Conservation (phyloP, 2,113 vertebrate species). For the Butorides virescens region DNA sequence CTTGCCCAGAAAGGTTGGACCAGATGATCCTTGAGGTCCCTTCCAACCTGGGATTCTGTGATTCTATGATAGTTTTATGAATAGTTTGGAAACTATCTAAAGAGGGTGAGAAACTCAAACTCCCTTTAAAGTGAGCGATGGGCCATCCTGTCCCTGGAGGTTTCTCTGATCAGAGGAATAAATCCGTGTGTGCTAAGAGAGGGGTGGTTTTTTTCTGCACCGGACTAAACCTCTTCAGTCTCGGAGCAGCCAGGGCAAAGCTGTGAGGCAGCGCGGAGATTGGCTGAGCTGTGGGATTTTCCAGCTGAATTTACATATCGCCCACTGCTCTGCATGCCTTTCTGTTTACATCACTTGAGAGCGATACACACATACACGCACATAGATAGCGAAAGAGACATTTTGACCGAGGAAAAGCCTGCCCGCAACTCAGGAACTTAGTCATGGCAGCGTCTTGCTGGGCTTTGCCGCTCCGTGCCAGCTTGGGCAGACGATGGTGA, state of each 20-base stretch:
- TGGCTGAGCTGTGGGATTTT: constrained; percentile 69
- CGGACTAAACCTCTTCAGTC: background rate
- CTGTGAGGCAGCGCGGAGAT: background rate
- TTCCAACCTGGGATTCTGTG: too few relatives aligned
- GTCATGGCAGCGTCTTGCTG: background rate
- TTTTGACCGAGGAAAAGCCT: background rate
- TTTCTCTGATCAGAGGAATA: too few relatives aligned
- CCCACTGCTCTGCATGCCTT: constrained; percentile 74
- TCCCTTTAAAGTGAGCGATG: fast-evolving
- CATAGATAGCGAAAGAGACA: background rate
- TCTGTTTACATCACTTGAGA: constrained; percentile 75
- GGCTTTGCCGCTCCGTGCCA: fast-evolving
- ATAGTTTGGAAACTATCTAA: background rate
- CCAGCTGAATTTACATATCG: constrained; percentile 55
- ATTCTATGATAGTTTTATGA: background rate
- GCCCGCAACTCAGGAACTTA: background rate
- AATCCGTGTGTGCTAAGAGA: background rate
- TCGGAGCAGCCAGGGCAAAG: background rate
- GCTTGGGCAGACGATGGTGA: background rate
- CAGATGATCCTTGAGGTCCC: too few relatives aligned
- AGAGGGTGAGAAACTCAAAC: background rate
- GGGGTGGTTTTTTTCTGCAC: background rate
- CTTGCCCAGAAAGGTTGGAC: too few relatives aligned
- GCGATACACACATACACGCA: background rate
- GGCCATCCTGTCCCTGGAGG: background rate